Conservation (phyloP, 23 tunicate genomes). For the Corella eumyota region DNA sequence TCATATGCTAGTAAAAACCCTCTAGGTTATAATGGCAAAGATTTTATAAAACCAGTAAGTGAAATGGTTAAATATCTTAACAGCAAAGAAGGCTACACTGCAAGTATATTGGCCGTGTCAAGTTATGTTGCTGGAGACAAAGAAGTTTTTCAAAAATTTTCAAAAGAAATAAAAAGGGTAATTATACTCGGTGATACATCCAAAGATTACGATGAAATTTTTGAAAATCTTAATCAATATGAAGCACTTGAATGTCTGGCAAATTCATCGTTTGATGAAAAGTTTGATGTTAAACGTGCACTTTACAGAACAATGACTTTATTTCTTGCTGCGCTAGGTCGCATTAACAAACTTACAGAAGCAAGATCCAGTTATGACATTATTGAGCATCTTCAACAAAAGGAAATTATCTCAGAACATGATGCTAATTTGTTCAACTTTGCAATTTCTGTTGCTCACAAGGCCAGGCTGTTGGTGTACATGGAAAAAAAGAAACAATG, state of each 20-base stretch:
- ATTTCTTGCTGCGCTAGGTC: constrained; percentile 9
- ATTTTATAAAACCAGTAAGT: constrained; percentile 29
- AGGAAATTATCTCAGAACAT: too few species aligned
- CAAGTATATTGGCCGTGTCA: not conserved
- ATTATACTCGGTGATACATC: too few species aligned
- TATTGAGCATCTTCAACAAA: not conserved
- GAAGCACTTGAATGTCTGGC: not conserved
- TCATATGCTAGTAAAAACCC: constrained; percentile 43
- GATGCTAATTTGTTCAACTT: too few species aligned
- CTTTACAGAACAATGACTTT: constrained; percentile 16
- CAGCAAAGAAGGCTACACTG: constrained; percentile 4
- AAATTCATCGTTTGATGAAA: not conserved
- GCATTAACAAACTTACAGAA: not conserved
- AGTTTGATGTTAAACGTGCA: constrained; percentile 8
- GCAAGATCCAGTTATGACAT: constrained; percentile 13
- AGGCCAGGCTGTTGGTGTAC: constrained; percentile 11
- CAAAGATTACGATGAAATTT: too few species aligned
- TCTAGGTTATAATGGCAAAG: constrained; percentile 17
- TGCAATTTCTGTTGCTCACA: constrained; percentile 30
- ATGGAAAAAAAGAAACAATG: constrained; percentile 10
- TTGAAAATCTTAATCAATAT: not conserved
- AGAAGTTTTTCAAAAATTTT: too few species aligned
- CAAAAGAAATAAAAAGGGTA: too few species aligned
- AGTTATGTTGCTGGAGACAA: not conserved
- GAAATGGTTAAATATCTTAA: constrained; percentile 16